Evolutionary conservation across 2,888 invertebrate species (phyloP), one percentile per base, ranked within the genome.

Genomic region (Chrysolina americana): DNA sequence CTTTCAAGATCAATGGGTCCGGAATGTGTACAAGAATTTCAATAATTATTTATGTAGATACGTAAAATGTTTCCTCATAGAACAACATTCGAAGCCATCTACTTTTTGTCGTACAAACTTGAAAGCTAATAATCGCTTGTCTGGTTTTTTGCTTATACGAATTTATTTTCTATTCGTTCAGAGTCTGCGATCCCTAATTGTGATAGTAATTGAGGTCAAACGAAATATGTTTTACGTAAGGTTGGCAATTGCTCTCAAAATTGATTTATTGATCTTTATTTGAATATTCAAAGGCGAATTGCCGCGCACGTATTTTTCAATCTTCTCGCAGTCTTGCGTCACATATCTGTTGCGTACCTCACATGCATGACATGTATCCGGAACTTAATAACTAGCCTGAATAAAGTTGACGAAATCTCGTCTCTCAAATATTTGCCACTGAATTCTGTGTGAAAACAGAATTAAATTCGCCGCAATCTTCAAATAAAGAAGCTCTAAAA

Each of bases 401-500:
- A 28, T 10, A 11, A 13, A 53, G 23, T 70, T 72, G 69, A 53
- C 68, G 71, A 68, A 74, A 73, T 50, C 50, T 19, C 36, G 23
- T 65, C 23, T 23, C 47, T 59, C 72, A 77, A 77, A 77, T 77
- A 77, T 77, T 77, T 77, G 75, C 75, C 15, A 56, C 66, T 15
- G 71, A 74, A 74, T 71, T 77, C 68, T 48, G 73, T 75, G 71
- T 64, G 65, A 72, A 71, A 77, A 76, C 75, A 68, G 47, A 74
- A 50, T 68, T 66, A 44, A 73, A 70, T 72, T 70, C 48, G 76
- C 74, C 77, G 77, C 77, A 53, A 70, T 73, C 70, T 59, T 71
- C 78, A 78, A 76, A 78, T 78, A 77, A 75, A 71, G 71, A 64
- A 78, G 73, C 68, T 68, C 21, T 68, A 62, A 77, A 75, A 76